phyloP scores from a whole-genome alignment of 30 jellyfish, hydroid and myxozoan genomes.

The Mastigias papua region DNA sequence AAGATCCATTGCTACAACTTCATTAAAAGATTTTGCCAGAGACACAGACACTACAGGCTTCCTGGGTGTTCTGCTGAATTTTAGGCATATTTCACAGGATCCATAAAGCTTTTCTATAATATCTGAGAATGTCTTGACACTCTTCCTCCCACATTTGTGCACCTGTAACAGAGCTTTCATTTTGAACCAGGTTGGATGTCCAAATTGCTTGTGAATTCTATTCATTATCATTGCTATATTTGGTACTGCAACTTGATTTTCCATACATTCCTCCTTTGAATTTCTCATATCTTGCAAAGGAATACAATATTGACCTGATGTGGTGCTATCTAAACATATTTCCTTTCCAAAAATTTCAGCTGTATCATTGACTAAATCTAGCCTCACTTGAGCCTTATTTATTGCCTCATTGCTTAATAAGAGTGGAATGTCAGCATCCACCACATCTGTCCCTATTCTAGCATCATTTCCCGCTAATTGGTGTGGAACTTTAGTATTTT shows the following conservation, averaged over 20 bases:
- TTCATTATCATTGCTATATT: not conserved
- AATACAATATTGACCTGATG: constrained; percentile 18
- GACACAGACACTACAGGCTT: constrained; percentile 33
- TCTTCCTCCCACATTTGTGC: constrained; percentile 22
- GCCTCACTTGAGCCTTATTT: constrained; percentile 1
- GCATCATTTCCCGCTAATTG: not conserved
- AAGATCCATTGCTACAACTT: constrained; percentile 27
- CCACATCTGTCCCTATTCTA: no score
- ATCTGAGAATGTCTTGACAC: constrained; percentile 3
- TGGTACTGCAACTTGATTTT: not conserved
- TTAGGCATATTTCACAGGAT: constrained; percentile 22
- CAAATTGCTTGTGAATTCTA: constrained; percentile 31
- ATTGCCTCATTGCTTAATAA: constrained; percentile 18
- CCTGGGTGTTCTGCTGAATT: constrained; percentile 10
- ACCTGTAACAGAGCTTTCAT: constrained; percentile 1
- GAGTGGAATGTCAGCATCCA: no score
- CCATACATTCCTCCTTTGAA: constrained; percentile 18
- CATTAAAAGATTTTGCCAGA: constrained; percentile 19
- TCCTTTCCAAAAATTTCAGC: constrained; percentile 24
- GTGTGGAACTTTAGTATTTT: not conserved
- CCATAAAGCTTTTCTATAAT: not conserved
- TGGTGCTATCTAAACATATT: constrained; percentile 14
- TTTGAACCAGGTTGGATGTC: constrained; percentile 16
- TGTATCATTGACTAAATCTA: constrained; percentile 12
- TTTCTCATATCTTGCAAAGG: constrained; percentile 15